Evolutionary conservation across 2,797 vertebrate genomes (phyloP), one percentile per base, ranked within the genome.

Genomic region (Champsocephalus esox): DNA sequence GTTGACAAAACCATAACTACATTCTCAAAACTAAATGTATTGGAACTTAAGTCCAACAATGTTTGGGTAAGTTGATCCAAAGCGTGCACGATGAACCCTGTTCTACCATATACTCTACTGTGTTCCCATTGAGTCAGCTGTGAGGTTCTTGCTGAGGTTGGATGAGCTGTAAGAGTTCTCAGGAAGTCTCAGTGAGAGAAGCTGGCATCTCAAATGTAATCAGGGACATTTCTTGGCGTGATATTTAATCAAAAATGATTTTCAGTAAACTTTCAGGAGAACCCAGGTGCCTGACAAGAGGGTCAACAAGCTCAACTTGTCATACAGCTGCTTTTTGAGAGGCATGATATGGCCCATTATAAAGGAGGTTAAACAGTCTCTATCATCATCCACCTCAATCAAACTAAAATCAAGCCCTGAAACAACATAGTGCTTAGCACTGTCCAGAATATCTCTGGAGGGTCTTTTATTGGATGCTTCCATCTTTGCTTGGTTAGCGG

Each of bases 221-320:
- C 64, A 34, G 78, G 10, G 12, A 48, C 32, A 38, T 45, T 66
- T 60, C 32, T 50, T 60, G 44, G 49, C 41, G n/a, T 10, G 21
- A 66, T 52, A 32, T 67, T 49, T 51, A 49, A 71, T 72, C 43
- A 70, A 62, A 62, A 77, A 38, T 44, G 61, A 41, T 24, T 51
- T 52, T 58, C 41, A 59, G 59, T 16, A 21, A 28, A 70, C 63
- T 63, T 43, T 61, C 55, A 1, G 41, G 51, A 16, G 9, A 65
- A 61, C 54, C 21, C 55, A 45, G 34, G 28, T 46, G 46, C 28
- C 19, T 13, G 54, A 44, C 12, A 66, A 60, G 55, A 66, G 67
- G 74, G 71, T 75, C 54, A 82, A 71, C 76, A 50, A 63, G 66
- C 49, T 63, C n/a, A 76, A 21, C 49, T 14, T 34, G 43, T 34